Evolutionary conservation across 2,797 vertebrate species (phyloP), one percentile per base, ranked within the genome.

Genomic region (Pangasius djambal): DNA sequence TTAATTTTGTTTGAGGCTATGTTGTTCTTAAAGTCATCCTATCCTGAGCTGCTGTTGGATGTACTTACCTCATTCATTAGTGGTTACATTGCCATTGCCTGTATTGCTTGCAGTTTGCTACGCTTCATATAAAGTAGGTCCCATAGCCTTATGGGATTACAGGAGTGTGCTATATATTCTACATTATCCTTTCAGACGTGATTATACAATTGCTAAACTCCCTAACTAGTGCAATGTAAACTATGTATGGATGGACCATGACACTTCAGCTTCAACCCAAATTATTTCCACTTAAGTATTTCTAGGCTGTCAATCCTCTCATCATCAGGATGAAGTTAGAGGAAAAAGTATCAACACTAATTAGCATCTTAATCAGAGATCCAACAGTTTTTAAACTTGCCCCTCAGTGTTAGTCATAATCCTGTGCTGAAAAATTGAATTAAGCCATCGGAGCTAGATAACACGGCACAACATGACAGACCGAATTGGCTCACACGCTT

Each of bases 381-480:
- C 74, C 82, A 6, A 48, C 40, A 12, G 55, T 67, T 77, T 77
- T 67, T 63, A 61, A 85, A 74, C 70, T 65, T 20, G 25, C 79
- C 48, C 74, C 72, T 83, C 7, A 63, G 59, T 77, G 4, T 52
- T 85, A 52, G 48, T 85, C 50, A 13, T 86, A 82, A 94, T 94
- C 92, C 84, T 28, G 75, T 89, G 67, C 20, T 85, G 88, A 92
- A 91, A 85, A 88, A 92, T 75, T 40, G 65, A 55, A 83, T 78
- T 67, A 87, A 65, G 37, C 88, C 59, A 65, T 78, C 52, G 48
- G 61, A 70, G 75, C 87, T 85, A 40, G 86, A 65, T 87, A 87
- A 87, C 67, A 48, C 81, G 22, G 75, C 85, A 55, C 72, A 63
- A 85, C 61, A 61, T 20, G 70, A 89, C 87, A 74, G 88, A 70